Percentiles rank a stretch among this genome's conserved stretches.
Conservation (phyloP, 2,888 invertebrate species). For the Aleiodes leptofemur region DNA sequence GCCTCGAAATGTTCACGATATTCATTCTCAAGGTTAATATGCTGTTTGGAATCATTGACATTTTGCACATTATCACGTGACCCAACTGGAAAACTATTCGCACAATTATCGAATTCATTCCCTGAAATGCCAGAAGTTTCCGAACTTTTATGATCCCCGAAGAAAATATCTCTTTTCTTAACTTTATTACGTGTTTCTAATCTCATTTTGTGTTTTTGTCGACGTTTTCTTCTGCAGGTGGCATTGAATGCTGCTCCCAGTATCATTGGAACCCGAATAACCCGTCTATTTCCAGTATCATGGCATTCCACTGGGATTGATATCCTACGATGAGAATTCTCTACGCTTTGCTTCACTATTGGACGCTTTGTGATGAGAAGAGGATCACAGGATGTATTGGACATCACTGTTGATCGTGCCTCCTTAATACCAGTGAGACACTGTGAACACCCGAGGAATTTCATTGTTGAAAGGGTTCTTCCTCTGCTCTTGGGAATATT, state of each 20-base stretch:
- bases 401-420: constrained; percentile 43
- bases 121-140: constrained; percentile 20
- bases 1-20: constrained; percentile 65
- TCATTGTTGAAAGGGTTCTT: constrained; percentile 56
- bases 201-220: constrained; percentile 22
- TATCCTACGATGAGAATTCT: constrained; percentile 49
- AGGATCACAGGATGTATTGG: constrained; percentile 59
- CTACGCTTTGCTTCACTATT: constrained; percentile 44
- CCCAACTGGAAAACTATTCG: not conserved
- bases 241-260: constrained; percentile 53
- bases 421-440: constrained; percentile 60
- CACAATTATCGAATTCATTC: constrained; percentile 14
- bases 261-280: constrained; percentile 57
- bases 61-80: too few relatives aligned
- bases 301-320: constrained; percentile 49
- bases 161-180: constrained; percentile 55
- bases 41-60: too few relatives aligned
- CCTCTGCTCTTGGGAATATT: too few relatives aligned
- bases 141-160: constrained; percentile 1
- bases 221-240: constrained; percentile 34
- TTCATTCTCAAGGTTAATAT: constrained; percentile 50
- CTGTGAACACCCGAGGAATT: constrained; percentile 64
- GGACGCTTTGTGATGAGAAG: constrained; percentile 67
- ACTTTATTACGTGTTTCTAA: constrained; percentile 49
- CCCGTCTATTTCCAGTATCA: constrained; percentile 35